Conservation (phyloP, 2,888 invertebrate species). For the Melanchra persicariae region DNA sequence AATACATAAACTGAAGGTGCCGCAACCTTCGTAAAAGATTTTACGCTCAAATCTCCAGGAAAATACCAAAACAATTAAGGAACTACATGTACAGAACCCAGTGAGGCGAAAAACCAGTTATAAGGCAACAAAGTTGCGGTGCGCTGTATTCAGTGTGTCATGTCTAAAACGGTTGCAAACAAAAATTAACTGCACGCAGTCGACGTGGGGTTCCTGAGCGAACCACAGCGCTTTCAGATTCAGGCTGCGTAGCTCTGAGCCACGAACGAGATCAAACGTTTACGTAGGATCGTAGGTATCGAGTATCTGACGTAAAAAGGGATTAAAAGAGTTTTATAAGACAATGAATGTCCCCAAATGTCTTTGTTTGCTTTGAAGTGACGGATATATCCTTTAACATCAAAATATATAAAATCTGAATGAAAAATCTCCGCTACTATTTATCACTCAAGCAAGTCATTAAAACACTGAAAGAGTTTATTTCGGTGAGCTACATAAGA, state of each 20-base stretch:
- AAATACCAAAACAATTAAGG: not conserved
- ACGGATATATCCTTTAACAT: constrained; percentile 49
- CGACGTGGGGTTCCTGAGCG: constrained; percentile 1
- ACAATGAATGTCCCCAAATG: constrained; percentile 30
- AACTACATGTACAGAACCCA: constrained; percentile 41
- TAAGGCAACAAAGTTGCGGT: constrained; percentile 33
- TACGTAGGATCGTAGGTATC: constrained; percentile 11
- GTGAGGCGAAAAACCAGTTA: constrained; percentile 38
- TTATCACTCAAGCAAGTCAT: constrained; percentile 76
- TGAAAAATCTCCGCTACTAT: constrained; percentile 68
- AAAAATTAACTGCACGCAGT: constrained; percentile 42
- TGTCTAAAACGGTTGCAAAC: constrained; percentile 56
- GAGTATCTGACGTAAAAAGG: constrained; percentile 30
- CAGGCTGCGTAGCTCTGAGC: not conserved
- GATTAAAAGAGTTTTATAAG: constrained; percentile 25
- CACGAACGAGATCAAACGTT: constrained; percentile 20
- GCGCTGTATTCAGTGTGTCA: constrained; percentile 39
- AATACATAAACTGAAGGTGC: not conserved
- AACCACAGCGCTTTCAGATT: constrained; percentile 8
- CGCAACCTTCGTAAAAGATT: not conserved
- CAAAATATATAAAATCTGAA: constrained; percentile 59
- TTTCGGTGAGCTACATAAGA: constrained; percentile 75
- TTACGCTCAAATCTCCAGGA: not conserved
- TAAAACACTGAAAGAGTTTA: constrained; percentile 79
- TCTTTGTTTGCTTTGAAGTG: constrained; percentile 55